Base-by-base conservation (phyloP, 1,140 invertebrate genomes). In the Antheraea mylitta region DNA sequence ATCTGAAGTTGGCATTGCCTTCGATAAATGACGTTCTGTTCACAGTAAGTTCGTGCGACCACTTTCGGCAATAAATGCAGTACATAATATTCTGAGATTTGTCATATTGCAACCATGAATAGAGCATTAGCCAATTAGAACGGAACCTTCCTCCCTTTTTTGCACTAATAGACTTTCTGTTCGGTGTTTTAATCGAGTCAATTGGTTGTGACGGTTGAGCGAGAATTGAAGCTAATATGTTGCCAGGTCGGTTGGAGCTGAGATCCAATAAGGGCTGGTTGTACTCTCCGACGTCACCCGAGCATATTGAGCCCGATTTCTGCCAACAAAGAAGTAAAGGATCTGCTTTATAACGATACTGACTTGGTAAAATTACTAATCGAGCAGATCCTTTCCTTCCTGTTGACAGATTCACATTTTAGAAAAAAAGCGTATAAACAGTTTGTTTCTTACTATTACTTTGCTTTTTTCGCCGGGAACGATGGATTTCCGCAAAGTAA, bases 1-100 rank as follows among this genome's bases (percentile, higher is more conserved):
- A 88, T 67, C 95, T 93, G 87, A 96, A 96, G 83, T 96, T 96
- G 37, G 94, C 94, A 77, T 95, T 96, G n/a, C 95, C 95, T 73
- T 95, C 94, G 5, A 95, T 95, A 77, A 96, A 96, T 2, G 95
- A 96, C 19, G 95, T 96, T 65, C 95, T 93, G 79, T 95, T 95
- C 66, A 95, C 94, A 16, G 95, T 94, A 68, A 96, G 91, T 11
- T 94, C 93, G 45, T 93, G 92, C 68, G 95, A 95, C 95, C 95
- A 96, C 76, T 95, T 95, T 69, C 95, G 91, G 79, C 95, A 96
- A 70, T 94, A 95, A 75, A 94, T 95, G 80, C 95, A 96, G 82
- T 92, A 96, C 95, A 96, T 96, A 42, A 94, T 94, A 77, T 96
- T 96, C 30, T 91, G 91, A 48, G 84, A 67, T 80, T 95, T 93